phyloP scores from a whole-genome alignment of 2,888 invertebrate species.

The Tenthredo amoena region DNA sequence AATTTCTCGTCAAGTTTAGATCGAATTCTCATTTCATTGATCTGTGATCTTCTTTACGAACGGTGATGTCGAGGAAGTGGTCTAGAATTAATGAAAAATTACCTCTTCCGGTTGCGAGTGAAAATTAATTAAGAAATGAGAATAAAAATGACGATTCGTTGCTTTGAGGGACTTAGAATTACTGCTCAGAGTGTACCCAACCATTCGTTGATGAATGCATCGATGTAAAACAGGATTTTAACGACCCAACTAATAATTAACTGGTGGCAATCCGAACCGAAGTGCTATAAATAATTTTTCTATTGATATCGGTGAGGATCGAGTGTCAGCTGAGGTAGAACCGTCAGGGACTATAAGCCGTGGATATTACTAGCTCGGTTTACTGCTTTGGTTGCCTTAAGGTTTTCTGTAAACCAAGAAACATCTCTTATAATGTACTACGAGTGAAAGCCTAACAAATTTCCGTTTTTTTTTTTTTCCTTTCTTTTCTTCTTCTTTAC shows the following conservation, averaged over 20 bases:
- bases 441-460: constrained; percentile 8
- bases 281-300: constrained; percentile 48
- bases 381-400: not conserved
- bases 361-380: not conserved
- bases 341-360: constrained; percentile 8
- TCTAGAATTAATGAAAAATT: not conserved
- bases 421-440: not conserved
- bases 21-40: not conserved
- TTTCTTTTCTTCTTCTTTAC: not conserved
- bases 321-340: constrained; percentile 16
- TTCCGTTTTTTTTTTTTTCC: not conserved
- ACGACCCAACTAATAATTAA: constrained; percentile 57
- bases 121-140: not conserved
- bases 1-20: not conserved
- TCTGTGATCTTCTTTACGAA: not conserved
- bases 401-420: constrained; percentile 33
- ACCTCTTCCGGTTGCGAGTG: not conserved
- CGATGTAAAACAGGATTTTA: constrained; percentile 54
- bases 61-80: not conserved
- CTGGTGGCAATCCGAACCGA: constrained; percentile 53
- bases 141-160: not conserved
- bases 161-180: not conserved
- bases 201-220: not conserved
- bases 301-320: constrained; percentile 51
- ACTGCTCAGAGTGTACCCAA: not conserved